These are phyloP conservation scores for Epinephelus cyanopodus DNA, from an alignment of 2,113 vertebrate genomes.

Conservation along the genomic window DNA sequence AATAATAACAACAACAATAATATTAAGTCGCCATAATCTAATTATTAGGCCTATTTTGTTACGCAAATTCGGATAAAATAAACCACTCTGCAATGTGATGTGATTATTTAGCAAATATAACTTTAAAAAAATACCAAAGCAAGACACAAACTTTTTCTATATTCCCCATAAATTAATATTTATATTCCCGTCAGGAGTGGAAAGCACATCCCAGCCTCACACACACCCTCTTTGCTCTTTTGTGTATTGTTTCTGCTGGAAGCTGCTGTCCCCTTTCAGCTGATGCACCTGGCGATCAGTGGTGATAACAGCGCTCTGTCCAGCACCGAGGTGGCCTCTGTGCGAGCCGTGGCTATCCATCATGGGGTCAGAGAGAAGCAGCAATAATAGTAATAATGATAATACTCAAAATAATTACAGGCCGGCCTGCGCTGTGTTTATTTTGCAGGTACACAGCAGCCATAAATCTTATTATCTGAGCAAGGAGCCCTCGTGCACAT, in stretches of 20 bases:
- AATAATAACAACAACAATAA: conserved; percentile 30
- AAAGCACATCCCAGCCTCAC: conserved; percentile 42
- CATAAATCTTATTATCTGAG: not conserved
- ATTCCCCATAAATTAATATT: not conserved
- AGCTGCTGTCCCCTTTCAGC: conserved; percentile 77
- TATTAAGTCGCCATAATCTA: not conserved
- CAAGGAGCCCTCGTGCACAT: not conserved
- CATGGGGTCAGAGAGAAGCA: not conserved
- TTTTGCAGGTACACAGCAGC: not conserved
- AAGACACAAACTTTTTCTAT: not conserved
- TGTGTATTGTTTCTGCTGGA: conserved; percentile 72
- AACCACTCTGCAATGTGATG: not conserved
- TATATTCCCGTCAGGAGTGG: not conserved
- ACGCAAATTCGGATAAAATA: not conserved
- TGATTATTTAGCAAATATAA: not conserved
- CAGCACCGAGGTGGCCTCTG: conserved; percentile 18
- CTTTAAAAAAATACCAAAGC: not conserved
- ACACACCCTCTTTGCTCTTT: conserved; percentile 53
- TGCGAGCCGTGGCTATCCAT: not conserved
- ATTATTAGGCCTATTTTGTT: not conserved
- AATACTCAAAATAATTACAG: not conserved
- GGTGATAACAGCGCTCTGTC: conserved; percentile 76
- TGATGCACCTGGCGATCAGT: conserved; percentile 87
- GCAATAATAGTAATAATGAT: not conserved
- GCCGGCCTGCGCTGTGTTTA: not conserved